These are phyloP conservation scores for Epizoanthus fatuus DNA, from an alignment of 92 coral and sea anemone genomes.

Conservation along the genomic window DNA sequence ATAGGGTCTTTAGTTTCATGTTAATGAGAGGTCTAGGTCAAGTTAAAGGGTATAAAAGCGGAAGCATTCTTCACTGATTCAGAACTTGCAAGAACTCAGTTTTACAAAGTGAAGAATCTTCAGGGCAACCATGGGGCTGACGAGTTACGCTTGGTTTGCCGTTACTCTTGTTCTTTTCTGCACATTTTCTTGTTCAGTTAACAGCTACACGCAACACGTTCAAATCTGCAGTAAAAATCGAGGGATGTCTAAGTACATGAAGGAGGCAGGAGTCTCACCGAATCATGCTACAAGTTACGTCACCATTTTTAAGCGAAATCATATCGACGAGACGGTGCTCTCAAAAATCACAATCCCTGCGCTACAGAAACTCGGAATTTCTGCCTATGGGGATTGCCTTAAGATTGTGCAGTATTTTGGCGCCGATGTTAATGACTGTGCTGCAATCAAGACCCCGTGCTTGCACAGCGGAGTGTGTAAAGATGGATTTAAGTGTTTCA, in stretches of 20 bases:
- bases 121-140: neutral
- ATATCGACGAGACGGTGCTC: constrained; percentile 66
- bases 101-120: too few relatives aligned
- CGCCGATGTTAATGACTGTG: constrained; percentile 68
- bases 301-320: constrained; percentile 45
- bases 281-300: constrained; percentile 21
- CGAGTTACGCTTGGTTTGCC: neutral
- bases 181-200: neutral
- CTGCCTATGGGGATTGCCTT: constrained; percentile 68
- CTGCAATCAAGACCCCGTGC: constrained; percentile 37
- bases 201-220: neutral
- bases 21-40: too few relatives aligned
- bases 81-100: too few relatives aligned
- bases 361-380: constrained; percentile 66
- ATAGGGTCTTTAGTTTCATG: too few relatives aligned
- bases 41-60: too few relatives aligned
- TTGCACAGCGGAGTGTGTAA: constrained; percentile 67
- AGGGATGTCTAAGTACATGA: constrained; percentile 40
- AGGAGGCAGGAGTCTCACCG: constrained; percentile 61
- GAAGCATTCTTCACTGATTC: too few relatives aligned
- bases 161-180: neutral
- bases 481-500: constrained; percentile 75
- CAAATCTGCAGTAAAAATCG: constrained; percentile 15
- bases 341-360: constrained; percentile 52
- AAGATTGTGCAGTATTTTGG: constrained; percentile 69